Percentiles rank a stretch among this genome's conserved stretches.
Conservation (phyloP, 2,888 invertebrate species). For the Acanthococcus lagerstroemiae region DNA sequence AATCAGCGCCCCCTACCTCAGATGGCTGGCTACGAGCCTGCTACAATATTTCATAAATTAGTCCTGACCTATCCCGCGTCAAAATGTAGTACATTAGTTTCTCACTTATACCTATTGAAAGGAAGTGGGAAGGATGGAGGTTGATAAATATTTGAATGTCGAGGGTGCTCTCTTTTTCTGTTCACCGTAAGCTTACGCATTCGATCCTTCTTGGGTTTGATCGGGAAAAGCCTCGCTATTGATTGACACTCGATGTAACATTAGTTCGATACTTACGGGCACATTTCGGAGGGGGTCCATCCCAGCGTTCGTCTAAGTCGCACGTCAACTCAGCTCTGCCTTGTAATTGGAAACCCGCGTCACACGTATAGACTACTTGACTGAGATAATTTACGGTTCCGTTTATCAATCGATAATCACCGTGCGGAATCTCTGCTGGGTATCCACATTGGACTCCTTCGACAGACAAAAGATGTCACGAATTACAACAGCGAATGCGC, state of each 20-base stretch:
- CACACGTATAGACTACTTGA: slow-evolving; percentile 72
- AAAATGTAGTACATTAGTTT: background rate
- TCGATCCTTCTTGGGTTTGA: no score
- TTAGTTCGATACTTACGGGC: slow-evolving; percentile 51
- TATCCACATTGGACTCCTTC: slow-evolving; percentile 79
- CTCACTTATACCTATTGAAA: background rate
- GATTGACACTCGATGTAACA: background rate
- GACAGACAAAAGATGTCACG: no score
- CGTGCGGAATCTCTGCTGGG: slow-evolving; percentile 76
- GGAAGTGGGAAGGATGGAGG: no score
- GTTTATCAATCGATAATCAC: slow-evolving; percentile 68
- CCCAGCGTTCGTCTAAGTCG: slow-evolving; percentile 87
- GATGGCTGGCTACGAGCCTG: no score
- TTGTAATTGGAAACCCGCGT: slow-evolving; percentile 73
- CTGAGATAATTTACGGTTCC: slow-evolving; percentile 79
- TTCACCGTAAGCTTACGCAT: no score
- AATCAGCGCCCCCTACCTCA: no score
- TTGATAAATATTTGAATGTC: no score
- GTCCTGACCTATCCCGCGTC: no score
- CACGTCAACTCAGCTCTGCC: slow-evolving; percentile 72
- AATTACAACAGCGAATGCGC: no score
- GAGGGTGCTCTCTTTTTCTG: no score
- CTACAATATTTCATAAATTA: background rate
- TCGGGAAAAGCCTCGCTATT: no score
- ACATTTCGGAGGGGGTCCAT: slow-evolving; percentile 82